Base-by-base conservation (phyloP, 2,888 invertebrate species). In the Rhamphomyia laevipes region DNA sequence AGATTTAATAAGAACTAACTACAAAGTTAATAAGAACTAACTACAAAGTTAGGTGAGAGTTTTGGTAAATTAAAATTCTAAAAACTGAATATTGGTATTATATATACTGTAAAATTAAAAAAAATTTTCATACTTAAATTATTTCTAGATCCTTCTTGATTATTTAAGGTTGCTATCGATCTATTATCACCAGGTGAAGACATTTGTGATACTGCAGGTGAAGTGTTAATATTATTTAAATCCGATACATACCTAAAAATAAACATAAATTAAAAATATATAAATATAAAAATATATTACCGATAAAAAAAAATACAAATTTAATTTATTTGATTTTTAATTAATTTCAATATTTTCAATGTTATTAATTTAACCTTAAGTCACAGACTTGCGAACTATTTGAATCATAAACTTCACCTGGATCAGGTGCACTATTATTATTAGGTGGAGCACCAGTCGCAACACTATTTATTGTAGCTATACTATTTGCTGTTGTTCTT, bases 401-500 rank as follows among this genome's bases (percentile, higher is more conserved):
- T 12, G 59, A 53, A 46, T 60, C 58, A 45, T 57, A 61, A 23
- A 59, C 56, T 51, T 58, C 57, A n/a, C 55, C 56, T 23, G 57
- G 54, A 46, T 58, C 58, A 1, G 57, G 56, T 23, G 58, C 58
- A 51, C 52, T 56, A 48, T 54, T 56, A 41, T 53, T 48, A 53
- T 53, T n/a, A 38, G 53, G 53, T 46, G 55, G 57, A 46, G 55
- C 58, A 31, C 59, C 59, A 54, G 71, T 70, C 42, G 73, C 73
- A 47, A 73, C 72, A 58, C 72, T 74, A 65, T 71, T 71, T 58
- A 75, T 69, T 41, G 73, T 71, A 37, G 71, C 73, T 58, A 76
- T 71, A 59, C 76, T 76, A 64, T 73, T 75, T 18, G 75, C 76
- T 62, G 75, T 75, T 63, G 75, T 75, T 64, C 76, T 73, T 61